Percentiles rank a stretch among this genome's conserved stretches.
These are phyloP conservation scores for Plodia interpunctella DNA, from an alignment of 1,140 invertebrate genomes.

Conservation along the genomic window DNA sequence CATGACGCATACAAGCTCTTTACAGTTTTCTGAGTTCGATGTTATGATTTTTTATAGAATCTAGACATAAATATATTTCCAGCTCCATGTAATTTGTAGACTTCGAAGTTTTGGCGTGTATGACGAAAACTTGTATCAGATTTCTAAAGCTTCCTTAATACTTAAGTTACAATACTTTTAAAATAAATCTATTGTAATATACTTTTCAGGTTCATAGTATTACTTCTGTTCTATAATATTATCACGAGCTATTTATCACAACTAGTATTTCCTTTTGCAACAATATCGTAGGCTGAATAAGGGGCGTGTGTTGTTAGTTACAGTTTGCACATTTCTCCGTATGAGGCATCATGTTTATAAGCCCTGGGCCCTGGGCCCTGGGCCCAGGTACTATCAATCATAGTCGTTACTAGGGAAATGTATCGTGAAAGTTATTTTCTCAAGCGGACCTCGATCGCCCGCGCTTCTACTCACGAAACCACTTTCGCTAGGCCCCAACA, in stretches of 20 bases:
- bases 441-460: slow-evolving; percentile 43
- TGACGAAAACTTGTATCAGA: too few species aligned
- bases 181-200: too few species aligned
- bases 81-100: too few species aligned
- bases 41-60: neutral
- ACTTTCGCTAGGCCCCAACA: slow-evolving; percentile 53
- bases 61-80: too few species aligned
- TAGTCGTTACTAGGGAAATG: slow-evolving; percentile 46
- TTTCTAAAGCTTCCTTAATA: too few species aligned
- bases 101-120: too few species aligned
- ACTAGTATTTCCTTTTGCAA: too few species aligned
- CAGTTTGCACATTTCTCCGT: neutral
- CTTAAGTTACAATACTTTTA: too few species aligned
- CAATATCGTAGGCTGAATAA: too few species aligned
- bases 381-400: slow-evolving; percentile 22
- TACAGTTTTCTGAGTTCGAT: neutral
- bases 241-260: too few species aligned
- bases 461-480: slow-evolving; percentile 49
- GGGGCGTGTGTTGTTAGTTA: neutral
- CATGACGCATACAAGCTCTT: neutral
- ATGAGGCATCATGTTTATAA: neutral
- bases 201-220: too few species aligned
- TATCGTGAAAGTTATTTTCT: slow-evolving; percentile 69
- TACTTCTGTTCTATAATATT: too few species aligned
- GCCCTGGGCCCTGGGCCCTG: neutral